Base-by-base conservation (phyloP, 2,888 invertebrate species). In the Melanargia galathea region DNA sequence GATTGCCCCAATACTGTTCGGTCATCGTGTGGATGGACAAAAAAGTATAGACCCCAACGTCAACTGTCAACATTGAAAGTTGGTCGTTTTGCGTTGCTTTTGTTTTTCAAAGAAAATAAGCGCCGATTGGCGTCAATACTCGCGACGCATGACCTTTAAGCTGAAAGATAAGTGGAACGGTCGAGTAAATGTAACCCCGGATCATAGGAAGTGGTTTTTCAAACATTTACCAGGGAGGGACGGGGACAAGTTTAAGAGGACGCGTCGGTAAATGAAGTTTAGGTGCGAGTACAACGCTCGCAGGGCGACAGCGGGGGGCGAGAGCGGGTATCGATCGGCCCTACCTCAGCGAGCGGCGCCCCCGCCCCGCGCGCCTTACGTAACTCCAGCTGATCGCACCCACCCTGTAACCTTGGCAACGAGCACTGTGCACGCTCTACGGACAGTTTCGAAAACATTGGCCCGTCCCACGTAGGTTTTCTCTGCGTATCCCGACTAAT, bases 361-460 rank as follows among this genome's bases (percentile, higher is more conserved):
- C 58, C 69, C 72, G 64, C 73, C 66, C 74, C 71, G 78, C 78
- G 76, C 77, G 82, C 87, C 86, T 90, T 90, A 90, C 89, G 86
- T 90, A 90, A 90, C 85, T 81, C 86, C 90, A 90, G 90, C 90
- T 90, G 90, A 90, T 90, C 88, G 83, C 84, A 83, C 86, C 88
- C 85, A 83, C 86, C 87, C 86, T 73, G 88, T 89, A 90, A 89
- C 90, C 89, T 90, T 89, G 88, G 80, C 82, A 85, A 89, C 88
- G 81, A 80, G 81, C 81, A 78, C 80, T 78, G 78, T 80, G 84
- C 82, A 84, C 82, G 82, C 81, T 76, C 74, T 76, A 73, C 67
- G 70, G 70, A 70, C 71, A 72, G 73, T 71, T 71, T 70, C 67
- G 62, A 71, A 64, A 70, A 70, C 67, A 66, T 67, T 63, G 48